Percentiles rank a stretch among this genome's conserved stretches.
phyloP scores from a whole-genome alignment of 1,140 invertebrate genomes.

The Zaprionus davidi region DNA sequence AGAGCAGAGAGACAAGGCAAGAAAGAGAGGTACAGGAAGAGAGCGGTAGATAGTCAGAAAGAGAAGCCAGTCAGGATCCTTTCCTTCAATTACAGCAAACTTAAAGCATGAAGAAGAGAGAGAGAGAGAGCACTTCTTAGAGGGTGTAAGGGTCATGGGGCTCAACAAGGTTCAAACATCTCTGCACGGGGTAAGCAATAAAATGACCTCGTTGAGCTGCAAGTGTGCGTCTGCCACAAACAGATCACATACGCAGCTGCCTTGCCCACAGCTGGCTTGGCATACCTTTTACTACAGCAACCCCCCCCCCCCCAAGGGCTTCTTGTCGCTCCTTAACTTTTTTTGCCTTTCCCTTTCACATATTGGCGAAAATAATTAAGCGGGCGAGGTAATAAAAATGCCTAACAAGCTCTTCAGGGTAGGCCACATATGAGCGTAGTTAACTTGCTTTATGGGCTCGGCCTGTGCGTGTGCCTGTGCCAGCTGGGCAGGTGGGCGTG shows the following conservation, averaged over 20 bases:
- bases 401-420: conserved; percentile 63
- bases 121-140: too few relatives aligned
- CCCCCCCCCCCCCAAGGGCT: background rate
- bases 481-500: conserved; percentile 38
- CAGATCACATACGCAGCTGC: background rate
- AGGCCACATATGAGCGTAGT: conserved; percentile 27
- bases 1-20: too few relatives aligned
- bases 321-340: too few relatives aligned
- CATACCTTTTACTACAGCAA: background rate
- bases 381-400: conserved; percentile 68
- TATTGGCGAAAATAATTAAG: conserved; percentile 67
- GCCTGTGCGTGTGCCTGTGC: background rate
- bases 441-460: conserved; percentile 7
- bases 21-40: too few relatives aligned
- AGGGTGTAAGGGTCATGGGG: background rate
- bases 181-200: background rate
- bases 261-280: background rate
- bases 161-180: too few relatives aligned
- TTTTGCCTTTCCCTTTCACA: background rate
- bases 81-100: too few relatives aligned
- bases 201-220: background rate
- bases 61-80: too few relatives aligned
- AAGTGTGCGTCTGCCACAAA: background rate
- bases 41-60: too few relatives aligned
- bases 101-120: too few relatives aligned